Evolutionary conservation across 1,140 invertebrate species (phyloP).

Genomic region (Drosophila miranda): DNA sequence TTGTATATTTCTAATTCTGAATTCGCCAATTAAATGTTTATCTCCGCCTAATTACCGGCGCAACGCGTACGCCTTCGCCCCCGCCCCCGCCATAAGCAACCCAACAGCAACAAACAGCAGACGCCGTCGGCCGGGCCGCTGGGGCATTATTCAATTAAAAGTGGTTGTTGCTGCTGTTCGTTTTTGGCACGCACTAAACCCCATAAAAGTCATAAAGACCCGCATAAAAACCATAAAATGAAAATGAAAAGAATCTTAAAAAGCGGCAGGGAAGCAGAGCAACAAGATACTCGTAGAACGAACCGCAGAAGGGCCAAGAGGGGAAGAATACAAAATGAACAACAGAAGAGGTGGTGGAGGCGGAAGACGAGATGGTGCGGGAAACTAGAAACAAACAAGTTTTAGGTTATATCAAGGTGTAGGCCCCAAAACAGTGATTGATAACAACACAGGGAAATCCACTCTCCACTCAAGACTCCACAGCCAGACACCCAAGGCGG

Average conservation of each 20-base stretch:
- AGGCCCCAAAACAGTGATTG: constrained; percentile 44
- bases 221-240: constrained; percentile 79
- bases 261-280: constrained; percentile 41
- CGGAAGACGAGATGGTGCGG: not conserved
- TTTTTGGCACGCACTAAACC: constrained; percentile 82
- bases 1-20: constrained; percentile 53
- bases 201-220: constrained; percentile 82
- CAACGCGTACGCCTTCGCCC: constrained; percentile 32
- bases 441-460: constrained; percentile 26
- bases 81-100: constrained; percentile 36
- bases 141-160: constrained; percentile 82
- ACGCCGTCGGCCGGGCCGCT: constrained; percentile 40
- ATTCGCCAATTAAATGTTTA: constrained; percentile 79
- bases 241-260: constrained; percentile 82
- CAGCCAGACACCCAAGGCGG: not conserved
- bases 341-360: not conserved
- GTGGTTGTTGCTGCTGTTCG: constrained; percentile 44
- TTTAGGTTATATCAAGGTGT: constrained; percentile 66
- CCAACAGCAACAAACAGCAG: constrained; percentile 33
- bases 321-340: not conserved
- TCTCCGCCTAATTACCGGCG: constrained; percentile 68
- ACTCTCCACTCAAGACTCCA: constrained; percentile 1
- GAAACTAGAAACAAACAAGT: constrained; percentile 56
- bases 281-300: constrained; percentile 45
- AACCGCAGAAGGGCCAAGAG: constrained; percentile 28